phyloP scores from a whole-genome alignment of 1,140 invertebrate genomes.

The Drosophila kurseongensis region DNA sequence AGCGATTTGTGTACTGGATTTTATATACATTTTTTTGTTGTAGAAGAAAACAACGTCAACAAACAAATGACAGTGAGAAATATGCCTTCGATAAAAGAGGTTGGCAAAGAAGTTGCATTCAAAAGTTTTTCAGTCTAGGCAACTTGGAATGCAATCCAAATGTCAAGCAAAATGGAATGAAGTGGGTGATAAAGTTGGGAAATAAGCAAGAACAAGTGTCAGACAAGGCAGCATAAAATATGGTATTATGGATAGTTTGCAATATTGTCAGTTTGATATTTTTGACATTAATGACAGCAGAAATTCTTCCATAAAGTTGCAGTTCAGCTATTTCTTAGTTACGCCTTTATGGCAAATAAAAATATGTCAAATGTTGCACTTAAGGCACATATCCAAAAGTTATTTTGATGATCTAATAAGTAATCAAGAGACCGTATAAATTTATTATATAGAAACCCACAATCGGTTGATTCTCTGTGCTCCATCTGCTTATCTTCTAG shows the following conservation, averaged over 20 bases:
- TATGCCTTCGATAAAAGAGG: constrained; percentile 49
- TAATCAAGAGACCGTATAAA: too few species aligned
- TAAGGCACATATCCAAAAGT: too few species aligned
- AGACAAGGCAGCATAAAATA: constrained; percentile 41
- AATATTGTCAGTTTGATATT: constrained; percentile 74
- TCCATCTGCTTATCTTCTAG: constrained; percentile 11
- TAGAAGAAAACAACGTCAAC: constrained; percentile 17
- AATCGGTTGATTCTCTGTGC: constrained; percentile 38
- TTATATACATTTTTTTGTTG: constrained; percentile 22
- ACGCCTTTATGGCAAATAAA: too few species aligned
- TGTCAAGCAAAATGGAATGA: constrained; percentile 25
- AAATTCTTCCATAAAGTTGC: constrained; percentile 41
- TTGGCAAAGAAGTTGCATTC: constrained; percentile 12
- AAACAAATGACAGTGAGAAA: constrained; percentile 70
- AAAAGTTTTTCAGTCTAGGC: constrained; percentile 22
- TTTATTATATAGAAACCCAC: constrained; percentile 14
- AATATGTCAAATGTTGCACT: too few species aligned
- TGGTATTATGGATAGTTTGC: constrained; percentile 71
- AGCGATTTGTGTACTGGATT: constrained; percentile 45
- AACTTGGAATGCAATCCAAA: constrained; percentile 51
- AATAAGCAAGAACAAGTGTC: constrained; percentile 3
- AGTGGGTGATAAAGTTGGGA: constrained; percentile 1
- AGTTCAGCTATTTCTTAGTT: constrained; percentile 17
- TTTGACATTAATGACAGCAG: constrained; percentile 72
- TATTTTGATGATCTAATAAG: too few species aligned